Base-by-base conservation (phyloP, 2,113 vertebrate species). In the Notiomystis cincta region DNA sequence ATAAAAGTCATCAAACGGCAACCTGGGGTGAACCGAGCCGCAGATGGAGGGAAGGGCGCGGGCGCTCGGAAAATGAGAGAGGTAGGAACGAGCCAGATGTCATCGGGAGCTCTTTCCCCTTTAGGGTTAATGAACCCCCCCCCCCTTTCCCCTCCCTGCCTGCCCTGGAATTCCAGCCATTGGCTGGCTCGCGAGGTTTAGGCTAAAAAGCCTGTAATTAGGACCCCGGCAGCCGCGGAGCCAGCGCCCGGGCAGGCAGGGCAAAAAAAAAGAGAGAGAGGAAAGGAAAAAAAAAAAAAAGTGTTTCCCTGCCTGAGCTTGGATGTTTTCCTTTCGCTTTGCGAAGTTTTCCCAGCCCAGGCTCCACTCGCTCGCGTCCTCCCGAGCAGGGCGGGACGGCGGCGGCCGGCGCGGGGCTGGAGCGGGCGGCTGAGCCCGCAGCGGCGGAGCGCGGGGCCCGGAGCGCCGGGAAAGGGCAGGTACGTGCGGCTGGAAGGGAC, bases 151-250 rank as follows among this genome's bases (percentile, higher is more conserved):
- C 96, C 92, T 92, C 96, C 94, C 95, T 69, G 75, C 96, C 85
- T 53, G 80, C 95, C 93, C 71, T 75, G 89, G 50, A 10, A 87
- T 83, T 82, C 89, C 95, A 86, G 81, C 93, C 90, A 96, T 97
- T 97, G 97, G 97, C 93, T 97, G 95, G 10, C 81, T 71, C 81
- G 28, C 93, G 54, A 72, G 77, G 84, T 91, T 95, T 79, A 96
- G 87, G 94, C 97, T 96, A 92, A 95, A 92, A 93, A 96, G 81
- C 86, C 95, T 93, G 77, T 96, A 96, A 97, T 97, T 97, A 96
- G 92, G 95, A 95, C 80, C 94, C 95, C 38, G 83, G 93, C 94
- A 86, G 96, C 95, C 96, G 75, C 90, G 65, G 78, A 72, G 86
- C 87, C 93, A 81, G 93, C 65, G 95, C 96, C 93, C 80, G 96